Conservation (phyloP, 2,888 invertebrate genomes). For the Epinotia nisella region DNA sequence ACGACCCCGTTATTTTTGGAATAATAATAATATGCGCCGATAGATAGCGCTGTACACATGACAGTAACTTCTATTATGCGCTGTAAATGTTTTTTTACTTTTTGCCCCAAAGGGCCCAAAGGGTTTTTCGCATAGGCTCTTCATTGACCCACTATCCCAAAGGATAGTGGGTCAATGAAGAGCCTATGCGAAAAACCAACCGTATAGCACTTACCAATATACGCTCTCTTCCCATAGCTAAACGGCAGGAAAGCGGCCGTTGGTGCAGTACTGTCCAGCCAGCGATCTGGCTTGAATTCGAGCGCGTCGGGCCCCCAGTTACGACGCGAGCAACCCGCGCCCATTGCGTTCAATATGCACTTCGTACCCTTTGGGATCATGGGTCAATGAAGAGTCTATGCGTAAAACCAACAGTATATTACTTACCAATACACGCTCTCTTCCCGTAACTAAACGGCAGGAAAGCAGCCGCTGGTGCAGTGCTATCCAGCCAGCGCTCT, state of each 20-base stretch:
- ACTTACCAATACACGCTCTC: constrained; percentile 64
- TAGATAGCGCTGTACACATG: too few relatives aligned
- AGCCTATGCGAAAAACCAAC: too few relatives aligned
- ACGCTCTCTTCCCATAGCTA: constrained; percentile 4
- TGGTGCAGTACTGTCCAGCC: constrained; percentile 52
- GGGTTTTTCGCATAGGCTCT: too few relatives aligned
- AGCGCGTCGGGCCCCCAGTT: constrained; percentile 65
- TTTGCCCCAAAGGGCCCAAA: too few relatives aligned
- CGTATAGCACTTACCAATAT: background rate
- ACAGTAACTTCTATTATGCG: too few relatives aligned
- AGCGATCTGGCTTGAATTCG: constrained; percentile 65
- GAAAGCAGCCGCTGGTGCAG: constrained; percentile 51
- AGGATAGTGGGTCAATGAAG: constrained; percentile 48
- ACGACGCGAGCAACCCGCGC: constrained; percentile 61
- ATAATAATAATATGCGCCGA: too few relatives aligned
- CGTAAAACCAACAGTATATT: too few relatives aligned
- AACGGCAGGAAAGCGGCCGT: background rate
- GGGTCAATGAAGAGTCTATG: background rate
- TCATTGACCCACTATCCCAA: constrained; percentile 48
- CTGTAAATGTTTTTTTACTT: too few relatives aligned
- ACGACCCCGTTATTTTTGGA: too few relatives aligned
- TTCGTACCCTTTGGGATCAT: constrained; percentile 60
- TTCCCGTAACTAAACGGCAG: constrained; percentile 66
- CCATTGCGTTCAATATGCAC: constrained; percentile 61
- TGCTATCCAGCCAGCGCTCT: constrained; percentile 64